A percentile compares a stretch with the other conserved stretches of the same genome.
These are phyloP conservation scores for Druceiella hillmani DNA, from an alignment of 2,888 invertebrate genomes.

Conservation along the genomic window DNA sequence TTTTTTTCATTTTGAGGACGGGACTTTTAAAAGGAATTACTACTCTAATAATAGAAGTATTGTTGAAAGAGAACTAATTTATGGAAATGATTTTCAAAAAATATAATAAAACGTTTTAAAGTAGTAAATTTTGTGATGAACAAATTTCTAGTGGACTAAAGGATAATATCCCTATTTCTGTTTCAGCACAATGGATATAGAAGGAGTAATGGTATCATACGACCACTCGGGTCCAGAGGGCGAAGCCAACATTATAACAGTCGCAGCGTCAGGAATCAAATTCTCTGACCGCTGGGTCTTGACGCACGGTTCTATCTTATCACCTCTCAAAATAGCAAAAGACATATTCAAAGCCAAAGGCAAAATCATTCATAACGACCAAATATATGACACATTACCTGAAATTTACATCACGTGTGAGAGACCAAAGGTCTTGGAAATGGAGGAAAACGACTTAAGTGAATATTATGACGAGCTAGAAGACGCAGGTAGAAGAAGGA, in stretches of 20 bases:
- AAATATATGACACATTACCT: constrained; percentile 39
- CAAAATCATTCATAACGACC: constrained; percentile 39
- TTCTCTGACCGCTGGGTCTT: constrained; percentile 50
- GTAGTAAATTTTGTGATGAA: too few species aligned
- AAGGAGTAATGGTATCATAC: constrained; percentile 49
- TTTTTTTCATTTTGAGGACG: too few species aligned
- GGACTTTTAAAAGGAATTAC: too few species aligned
- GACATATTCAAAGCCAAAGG: constrained; percentile 35
- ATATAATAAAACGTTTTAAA: too few species aligned
- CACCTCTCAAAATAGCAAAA: constrained; percentile 40
- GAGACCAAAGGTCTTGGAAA: constrained; percentile 28
- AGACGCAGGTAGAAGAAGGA: too few species aligned
- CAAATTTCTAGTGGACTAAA: too few species aligned
- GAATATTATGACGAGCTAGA: constrained; percentile 31
- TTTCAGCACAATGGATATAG: constrained; percentile 36
- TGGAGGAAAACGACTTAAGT: constrained; percentile 28
- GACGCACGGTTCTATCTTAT: constrained; percentile 48
- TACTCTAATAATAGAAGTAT: too few species aligned
- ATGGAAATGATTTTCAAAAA: too few species aligned
- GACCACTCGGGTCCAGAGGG: constrained; percentile 38
- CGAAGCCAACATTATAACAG: constrained; percentile 43
- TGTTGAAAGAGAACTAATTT: too few species aligned
- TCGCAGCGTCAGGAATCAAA: constrained; percentile 48
- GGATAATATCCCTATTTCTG: too few species aligned
- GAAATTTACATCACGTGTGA: constrained; percentile 46